A percentile compares a stretch with the other conserved stretches of the same genome.
Evolutionary conservation across 2,797 vertebrate species (phyloP).

Genomic region (Aphelocoma californica): DNA sequence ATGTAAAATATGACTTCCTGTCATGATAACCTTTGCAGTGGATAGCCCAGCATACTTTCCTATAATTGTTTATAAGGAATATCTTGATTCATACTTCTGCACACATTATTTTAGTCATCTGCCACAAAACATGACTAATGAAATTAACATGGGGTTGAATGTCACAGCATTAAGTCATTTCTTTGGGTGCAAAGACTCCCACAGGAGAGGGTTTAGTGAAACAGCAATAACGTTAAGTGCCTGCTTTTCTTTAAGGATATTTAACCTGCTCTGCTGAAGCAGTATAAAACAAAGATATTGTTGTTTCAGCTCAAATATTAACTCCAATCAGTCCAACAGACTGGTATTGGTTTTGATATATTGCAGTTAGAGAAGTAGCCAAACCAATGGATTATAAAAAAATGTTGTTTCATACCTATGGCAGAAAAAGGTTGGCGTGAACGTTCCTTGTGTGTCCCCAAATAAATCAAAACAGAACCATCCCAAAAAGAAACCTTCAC

Average conservation of each 20-base stretch:
- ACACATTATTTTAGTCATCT: constrained; percentile 8
- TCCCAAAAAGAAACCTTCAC: background rate
- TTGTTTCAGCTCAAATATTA: background rate
- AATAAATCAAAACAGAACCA: background rate
- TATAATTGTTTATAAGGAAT: constrained; percentile 47
- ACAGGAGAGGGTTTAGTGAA: background rate
- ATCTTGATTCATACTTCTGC: constrained; percentile 39
- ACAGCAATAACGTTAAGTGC: background rate
- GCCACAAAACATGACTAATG: constrained; percentile 20
- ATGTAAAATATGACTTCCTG: constrained; percentile 59
- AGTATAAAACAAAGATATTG: background rate
- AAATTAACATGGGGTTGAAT: background rate
- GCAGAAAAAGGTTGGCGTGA: background rate
- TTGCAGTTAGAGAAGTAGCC: background rate
- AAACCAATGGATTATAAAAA: background rate
- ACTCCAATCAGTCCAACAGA: background rate
- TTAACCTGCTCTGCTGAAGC: background rate
- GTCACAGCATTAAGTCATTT: background rate
- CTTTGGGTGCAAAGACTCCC: background rate
- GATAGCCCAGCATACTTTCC: constrained; percentile 48
- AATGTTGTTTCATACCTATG: background rate
- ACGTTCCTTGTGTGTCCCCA: background rate
- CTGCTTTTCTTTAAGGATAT: background rate
- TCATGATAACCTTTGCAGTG: constrained; percentile 40
- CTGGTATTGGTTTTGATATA: background rate